phyloP scores from a whole-genome alignment of 2,888 invertebrate genomes.

The Eupeodes latifasciatus region DNA sequence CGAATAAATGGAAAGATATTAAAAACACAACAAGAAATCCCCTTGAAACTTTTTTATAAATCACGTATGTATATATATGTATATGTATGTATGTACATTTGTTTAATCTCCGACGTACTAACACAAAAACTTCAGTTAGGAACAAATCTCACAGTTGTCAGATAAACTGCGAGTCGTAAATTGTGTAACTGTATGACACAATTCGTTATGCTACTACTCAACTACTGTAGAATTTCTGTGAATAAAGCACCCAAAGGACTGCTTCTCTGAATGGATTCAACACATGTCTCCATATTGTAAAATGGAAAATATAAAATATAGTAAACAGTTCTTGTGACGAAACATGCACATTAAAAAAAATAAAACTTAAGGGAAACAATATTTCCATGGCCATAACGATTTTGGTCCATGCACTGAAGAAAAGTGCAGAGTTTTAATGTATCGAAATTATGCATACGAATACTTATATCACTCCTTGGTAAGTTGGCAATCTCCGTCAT shows the following conservation, averaged over 20 bases:
- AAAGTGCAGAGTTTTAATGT: not conserved
- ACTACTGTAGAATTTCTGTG: conserved; percentile 39
- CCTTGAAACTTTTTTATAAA: not conserved
- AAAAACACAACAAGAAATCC: not conserved
- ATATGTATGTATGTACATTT: no score
- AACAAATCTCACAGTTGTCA: conserved; percentile 54
- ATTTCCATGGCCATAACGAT: conserved; percentile 37
- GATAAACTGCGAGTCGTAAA: conserved; percentile 64
- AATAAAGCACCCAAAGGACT: conserved; percentile 48
- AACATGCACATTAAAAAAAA: conserved; percentile 5
- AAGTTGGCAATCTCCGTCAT: no score
- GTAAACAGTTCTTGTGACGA: not conserved
- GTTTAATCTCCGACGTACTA: not conserved
- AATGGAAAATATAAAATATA: conserved; percentile 19
- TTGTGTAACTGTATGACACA: conserved; percentile 63
- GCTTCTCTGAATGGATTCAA: conserved; percentile 62
- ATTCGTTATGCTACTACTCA: conserved; percentile 58
- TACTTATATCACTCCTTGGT: no score
- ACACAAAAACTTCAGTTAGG: conserved; percentile 15
- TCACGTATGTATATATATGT: not conserved
- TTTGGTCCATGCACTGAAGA: not conserved
- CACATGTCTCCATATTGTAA: conserved; percentile 46
- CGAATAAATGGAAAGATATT: no score
- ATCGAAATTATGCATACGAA: no score
- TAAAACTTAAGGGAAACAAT: conserved; percentile 41